phyloP scores from a whole-genome alignment of 2,113 vertebrate genomes.

The Rhinopithecus roxellana region DNA sequence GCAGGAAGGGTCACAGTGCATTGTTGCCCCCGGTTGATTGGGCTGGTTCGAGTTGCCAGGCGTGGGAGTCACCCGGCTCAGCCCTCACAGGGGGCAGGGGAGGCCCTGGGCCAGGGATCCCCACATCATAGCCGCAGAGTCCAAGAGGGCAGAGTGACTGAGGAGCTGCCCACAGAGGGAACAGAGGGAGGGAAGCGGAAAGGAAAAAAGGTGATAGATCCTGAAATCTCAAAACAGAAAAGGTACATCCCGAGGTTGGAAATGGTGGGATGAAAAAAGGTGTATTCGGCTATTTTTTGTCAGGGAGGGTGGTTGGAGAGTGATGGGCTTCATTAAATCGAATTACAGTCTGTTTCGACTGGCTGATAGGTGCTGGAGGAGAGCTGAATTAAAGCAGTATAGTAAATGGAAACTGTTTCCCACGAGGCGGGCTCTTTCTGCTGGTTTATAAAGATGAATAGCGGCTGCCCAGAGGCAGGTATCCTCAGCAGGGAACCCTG shows the following conservation, averaged over 20 bases:
- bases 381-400: background rate
- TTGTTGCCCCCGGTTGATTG: too few species aligned
- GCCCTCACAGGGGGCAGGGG: background rate
- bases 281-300: rapidly evolving
- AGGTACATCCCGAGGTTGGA: too few species aligned
- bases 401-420: background rate
- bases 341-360: background rate
- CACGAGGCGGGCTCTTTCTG: rapidly evolving
- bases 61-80: background rate
- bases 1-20: background rate
- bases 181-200: background rate
- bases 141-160: background rate
- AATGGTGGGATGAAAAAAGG: background rate
- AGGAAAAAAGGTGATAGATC: background rate
- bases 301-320: background rate
- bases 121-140: too few species aligned
- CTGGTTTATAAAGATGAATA: background rate
- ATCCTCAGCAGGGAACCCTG: background rate
- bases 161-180: too few species aligned
- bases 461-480: too few species aligned
- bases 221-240: background rate
- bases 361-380: background rate
- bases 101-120: background rate
- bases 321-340: background rate
- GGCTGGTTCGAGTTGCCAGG: background rate